Conservation (phyloP, 2,113 vertebrate genomes). For the Elaphurus davidianus region DNA sequence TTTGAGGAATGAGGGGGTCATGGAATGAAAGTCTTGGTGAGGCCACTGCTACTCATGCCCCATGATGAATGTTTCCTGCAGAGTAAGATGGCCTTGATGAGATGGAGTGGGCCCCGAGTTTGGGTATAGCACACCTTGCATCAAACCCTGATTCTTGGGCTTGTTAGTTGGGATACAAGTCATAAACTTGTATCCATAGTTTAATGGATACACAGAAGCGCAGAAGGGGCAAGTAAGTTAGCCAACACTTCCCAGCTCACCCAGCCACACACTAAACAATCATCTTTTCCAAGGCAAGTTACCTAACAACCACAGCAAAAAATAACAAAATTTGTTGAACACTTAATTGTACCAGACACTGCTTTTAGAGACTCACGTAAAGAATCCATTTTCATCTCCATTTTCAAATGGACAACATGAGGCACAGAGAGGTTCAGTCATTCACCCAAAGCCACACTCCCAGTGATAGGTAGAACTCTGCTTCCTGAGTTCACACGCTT, state of each 20-base stretch:
- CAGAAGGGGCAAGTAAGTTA: too few relatives aligned
- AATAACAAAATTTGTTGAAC: background rate
- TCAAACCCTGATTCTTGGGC: background rate
- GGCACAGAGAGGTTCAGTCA: background rate
- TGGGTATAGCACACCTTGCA: too few relatives aligned
- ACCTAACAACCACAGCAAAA: background rate
- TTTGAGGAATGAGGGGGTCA: background rate
- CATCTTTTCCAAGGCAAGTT: background rate
- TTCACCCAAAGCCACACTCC: background rate
- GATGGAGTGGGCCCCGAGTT: fast-evolving
- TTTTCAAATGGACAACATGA: background rate
- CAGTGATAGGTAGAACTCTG: background rate
- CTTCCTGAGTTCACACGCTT: background rate
- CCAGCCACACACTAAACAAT: too few relatives aligned
- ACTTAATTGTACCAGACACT: background rate
- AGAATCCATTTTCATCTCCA: background rate
- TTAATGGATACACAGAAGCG: too few relatives aligned
- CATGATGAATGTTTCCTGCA: background rate
- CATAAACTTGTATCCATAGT: too few relatives aligned
- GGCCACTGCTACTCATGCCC: background rate
- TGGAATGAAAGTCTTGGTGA: background rate
- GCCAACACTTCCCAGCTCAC: too few relatives aligned
- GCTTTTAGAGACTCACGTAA: background rate
- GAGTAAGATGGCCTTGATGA: background rate
- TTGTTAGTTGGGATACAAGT: background rate